Percentiles rank a stretch among this genome's conserved stretches.
Conservation (phyloP, 2,113 vertebrate species). For the Pterocles burchelli region DNA sequence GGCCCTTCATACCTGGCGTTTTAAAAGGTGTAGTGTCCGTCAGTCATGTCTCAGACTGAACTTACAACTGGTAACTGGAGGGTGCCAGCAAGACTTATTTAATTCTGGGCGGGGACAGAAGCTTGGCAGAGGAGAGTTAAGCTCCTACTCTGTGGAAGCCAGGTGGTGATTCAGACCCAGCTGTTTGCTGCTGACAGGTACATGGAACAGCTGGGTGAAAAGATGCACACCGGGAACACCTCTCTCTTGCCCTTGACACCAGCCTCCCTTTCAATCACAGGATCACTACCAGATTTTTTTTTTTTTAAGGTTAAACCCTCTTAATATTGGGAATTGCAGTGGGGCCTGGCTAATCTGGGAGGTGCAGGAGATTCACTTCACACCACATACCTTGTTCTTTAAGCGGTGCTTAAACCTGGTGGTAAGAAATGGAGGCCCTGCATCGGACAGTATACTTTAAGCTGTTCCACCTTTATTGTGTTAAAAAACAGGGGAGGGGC, state of each 20-base stretch:
- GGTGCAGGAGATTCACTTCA: background rate
- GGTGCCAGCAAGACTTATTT: background rate
- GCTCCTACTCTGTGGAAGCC: background rate
- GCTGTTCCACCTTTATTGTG: background rate
- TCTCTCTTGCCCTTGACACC: background rate
- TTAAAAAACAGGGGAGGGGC: background rate
- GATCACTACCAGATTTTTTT: background rate
- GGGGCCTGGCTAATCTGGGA: background rate
- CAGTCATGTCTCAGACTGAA: background rate
- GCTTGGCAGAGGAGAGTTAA: background rate
- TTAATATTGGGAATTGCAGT: background rate
- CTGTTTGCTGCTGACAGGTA: background rate
- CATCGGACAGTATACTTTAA: background rate
- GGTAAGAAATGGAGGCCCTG: background rate
- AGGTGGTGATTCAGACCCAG: background rate
- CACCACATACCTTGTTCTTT: background rate
- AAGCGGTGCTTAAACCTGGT: rapidly evolving
- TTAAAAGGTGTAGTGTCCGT: background rate
- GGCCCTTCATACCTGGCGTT: background rate
- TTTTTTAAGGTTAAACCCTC: background rate
- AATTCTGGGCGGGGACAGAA: background rate
- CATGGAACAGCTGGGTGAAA: background rate
- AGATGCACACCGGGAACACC: background rate
- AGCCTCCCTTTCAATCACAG: background rate
- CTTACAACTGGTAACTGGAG: background rate